Evolutionary conservation across 2,888 invertebrate species (phyloP).

Genomic region (Spodoptera littoralis): DNA sequence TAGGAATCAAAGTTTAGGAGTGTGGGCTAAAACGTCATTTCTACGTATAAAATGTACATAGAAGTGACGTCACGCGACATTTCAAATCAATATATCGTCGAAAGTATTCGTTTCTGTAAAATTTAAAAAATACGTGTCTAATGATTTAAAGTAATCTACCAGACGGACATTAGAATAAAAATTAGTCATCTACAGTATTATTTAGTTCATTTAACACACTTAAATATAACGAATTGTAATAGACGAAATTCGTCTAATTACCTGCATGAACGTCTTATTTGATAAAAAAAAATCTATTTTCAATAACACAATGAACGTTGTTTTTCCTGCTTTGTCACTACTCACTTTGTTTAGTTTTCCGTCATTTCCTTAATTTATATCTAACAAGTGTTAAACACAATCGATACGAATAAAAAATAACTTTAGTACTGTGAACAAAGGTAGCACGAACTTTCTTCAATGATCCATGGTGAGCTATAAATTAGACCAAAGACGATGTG

Average conservation of each 20-base stretch:
- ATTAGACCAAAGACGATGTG: conserved; percentile 26
- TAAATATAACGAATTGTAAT: conserved; percentile 3
- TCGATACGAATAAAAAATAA: conserved; percentile 18
- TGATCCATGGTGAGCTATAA: conserved; percentile 40
- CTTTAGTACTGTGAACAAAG: conserved; percentile 28
- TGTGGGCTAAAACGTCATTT: too few relatives aligned
- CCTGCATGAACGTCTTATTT: conserved; percentile 14
- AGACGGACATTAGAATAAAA: too few relatives aligned
- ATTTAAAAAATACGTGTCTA: too few relatives aligned
- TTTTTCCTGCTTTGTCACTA: conserved; percentile 51
- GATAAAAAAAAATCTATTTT: conserved; percentile 38
- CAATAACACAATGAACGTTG: conserved; percentile 37
- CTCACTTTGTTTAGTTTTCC: conserved; percentile 18
- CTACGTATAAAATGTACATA: too few relatives aligned
- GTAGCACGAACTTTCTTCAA: conserved; percentile 41
- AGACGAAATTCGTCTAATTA: conserved; percentile 9
- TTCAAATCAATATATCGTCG: too few relatives aligned
- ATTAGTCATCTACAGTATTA: too few relatives aligned
- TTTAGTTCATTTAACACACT: background rate
- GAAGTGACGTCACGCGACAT: too few relatives aligned
- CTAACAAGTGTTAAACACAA: conserved; percentile 17
- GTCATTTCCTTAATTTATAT: conserved; percentile 50
- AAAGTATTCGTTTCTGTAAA: too few relatives aligned
- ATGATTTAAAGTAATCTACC: too few relatives aligned
- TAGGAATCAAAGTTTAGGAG: too few relatives aligned